A percentile compares a stretch with the other conserved stretches of the same genome.
Evolutionary conservation across 2,797 vertebrate species (phyloP).

Genomic region (Catharus ustulatus): DNA sequence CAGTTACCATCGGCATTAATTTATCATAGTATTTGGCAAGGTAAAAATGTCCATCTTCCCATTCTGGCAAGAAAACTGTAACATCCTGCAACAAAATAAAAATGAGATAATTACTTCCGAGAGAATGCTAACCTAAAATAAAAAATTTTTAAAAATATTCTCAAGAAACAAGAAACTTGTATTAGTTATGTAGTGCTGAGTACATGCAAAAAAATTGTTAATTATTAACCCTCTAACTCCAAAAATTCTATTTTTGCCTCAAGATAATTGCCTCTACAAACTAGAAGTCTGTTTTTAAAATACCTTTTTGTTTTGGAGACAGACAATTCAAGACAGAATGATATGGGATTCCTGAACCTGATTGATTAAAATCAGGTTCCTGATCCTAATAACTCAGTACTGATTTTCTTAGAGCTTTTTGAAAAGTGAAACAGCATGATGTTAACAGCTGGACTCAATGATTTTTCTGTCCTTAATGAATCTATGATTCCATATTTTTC

Average conservation of each 20-base stretch:
- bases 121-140: background rate
- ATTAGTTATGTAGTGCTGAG: background rate
- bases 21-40: slow-evolving; percentile 98
- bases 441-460: background rate
- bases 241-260: background rate
- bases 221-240: background rate
- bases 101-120: background rate
- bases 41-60: slow-evolving; percentile 98
- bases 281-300: background rate
- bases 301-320: background rate
- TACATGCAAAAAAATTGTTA: accelerated
- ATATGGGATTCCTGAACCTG: background rate
- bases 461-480: background rate
- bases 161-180: background rate
- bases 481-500: background rate
- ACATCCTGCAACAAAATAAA: slow-evolving; percentile 84
- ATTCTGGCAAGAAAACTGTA: slow-evolving; percentile 91
- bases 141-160: background rate
- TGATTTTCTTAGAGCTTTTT: background rate
- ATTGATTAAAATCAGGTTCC: background rate
- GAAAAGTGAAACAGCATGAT: background rate
- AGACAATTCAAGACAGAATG: background rate
- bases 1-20: slow-evolving; percentile 97
- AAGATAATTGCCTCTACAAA: background rate
- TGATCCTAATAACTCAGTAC: background rate